Base-by-base conservation (phyloP, 2,888 invertebrate species). In the Phalera bucephala region DNA sequence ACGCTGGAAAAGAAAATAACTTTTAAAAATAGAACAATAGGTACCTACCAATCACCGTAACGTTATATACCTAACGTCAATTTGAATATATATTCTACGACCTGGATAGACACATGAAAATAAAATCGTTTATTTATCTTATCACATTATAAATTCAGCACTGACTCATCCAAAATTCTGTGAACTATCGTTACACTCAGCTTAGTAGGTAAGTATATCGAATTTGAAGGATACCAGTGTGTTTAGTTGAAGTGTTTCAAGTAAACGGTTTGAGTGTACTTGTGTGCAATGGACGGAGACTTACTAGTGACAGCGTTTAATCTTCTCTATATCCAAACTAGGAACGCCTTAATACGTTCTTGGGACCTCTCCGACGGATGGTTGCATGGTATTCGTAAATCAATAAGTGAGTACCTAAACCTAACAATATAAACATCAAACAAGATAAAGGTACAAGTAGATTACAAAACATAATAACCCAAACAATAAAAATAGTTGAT, bases 331-430 rank as follows among this genome's bases (percentile, higher is more conserved):
- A 45, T 66, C 15, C 59, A 64, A 19, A 49, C 67, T 17, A 76
- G 86, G 40, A 88, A 88, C 66, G 48, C 52, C 21, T 1, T 84
- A 1, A 73, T 88, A 30, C 76, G 86, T 3, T 80, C 84, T 28
- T 70, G 75, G 57, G 85, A 88, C 46, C 52, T 53, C 11, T 71
- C 80, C 1, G 68, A 66, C 37, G 86, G 88, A 12, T 72, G 70
- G 68, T 63, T 87, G 17, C 44, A 73, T 45, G 56, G 50, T 27
- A 42, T 83, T 27, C 66, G 71, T 12, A 56, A 59, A 33, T 40
- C 65, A 31, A 60, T 66, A 36, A 64, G 83, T 84, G 41, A 52
- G 57, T 61, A 25, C 8, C 2, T 17, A 3, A n/a, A n/a, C n/a
- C n/a, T n/a, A n/a, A n/a, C n/a, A n/a, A n/a, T n/a, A n/a, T n/a